Conservation (phyloP, 2,888 invertebrate species). For the Tipula helvola region DNA sequence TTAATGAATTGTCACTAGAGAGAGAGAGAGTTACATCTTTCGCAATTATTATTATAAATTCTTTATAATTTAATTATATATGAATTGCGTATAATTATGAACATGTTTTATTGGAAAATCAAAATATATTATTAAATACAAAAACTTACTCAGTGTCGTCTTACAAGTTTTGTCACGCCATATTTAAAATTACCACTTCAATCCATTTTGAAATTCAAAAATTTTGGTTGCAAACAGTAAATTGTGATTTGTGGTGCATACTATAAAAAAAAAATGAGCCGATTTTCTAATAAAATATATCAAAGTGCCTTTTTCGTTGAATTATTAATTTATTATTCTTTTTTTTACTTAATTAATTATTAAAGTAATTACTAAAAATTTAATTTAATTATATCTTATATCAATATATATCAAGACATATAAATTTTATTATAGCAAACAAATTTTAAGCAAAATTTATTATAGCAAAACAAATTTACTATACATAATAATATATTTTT, state of each 20-base stretch:
- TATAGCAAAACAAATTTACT: not conserved
- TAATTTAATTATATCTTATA: not conserved
- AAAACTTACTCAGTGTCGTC: no score
- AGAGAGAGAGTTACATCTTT: not conserved
- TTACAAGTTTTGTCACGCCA: not conserved
- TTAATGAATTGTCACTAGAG: slow-evolving; percentile 10
- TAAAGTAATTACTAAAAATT: not conserved
- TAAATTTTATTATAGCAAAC: not conserved
- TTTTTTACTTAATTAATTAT: not conserved
- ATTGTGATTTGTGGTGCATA: not conserved
- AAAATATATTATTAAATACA: not conserved
- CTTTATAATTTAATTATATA: not conserved
- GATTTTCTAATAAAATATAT: not conserved
- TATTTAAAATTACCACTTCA: not conserved
- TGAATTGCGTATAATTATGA: not conserved
- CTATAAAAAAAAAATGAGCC: not conserved
- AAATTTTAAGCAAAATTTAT: not conserved
- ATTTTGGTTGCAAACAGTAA: not conserved
- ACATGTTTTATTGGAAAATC: not conserved
- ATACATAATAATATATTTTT: not conserved
- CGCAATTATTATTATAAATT: not conserved
- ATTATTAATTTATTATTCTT: not conserved
- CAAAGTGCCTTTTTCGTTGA: not conserved
- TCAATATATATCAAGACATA: not conserved
- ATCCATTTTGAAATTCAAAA: not conserved